Conservation (phyloP, 2,113 vertebrate species). For the Brevimyrus niger region DNA sequence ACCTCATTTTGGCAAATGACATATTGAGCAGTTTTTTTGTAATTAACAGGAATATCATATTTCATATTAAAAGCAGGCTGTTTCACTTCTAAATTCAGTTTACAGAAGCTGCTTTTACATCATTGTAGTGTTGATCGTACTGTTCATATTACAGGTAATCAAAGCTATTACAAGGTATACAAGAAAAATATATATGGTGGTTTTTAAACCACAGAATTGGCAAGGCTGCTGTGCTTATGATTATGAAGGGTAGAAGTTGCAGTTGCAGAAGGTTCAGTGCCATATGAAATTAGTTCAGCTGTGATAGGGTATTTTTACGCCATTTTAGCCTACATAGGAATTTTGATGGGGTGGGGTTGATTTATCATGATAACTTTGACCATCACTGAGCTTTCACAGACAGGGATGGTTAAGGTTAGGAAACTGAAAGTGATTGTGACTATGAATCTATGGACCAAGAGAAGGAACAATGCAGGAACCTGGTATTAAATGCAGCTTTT, state of each 20-base stretch:
- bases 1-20: neutral
- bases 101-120: neutral
- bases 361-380: neutral
- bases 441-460: neutral
- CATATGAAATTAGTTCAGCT: neutral
- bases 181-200: neutral
- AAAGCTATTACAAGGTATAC: neutral
- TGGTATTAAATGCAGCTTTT: conserved; percentile 36
- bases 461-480: neutral
- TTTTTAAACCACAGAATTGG: neutral
- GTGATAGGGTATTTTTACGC: neutral
- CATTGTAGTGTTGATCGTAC: neutral
- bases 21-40: neutral
- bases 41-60: neutral
- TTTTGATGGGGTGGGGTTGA: neutral
- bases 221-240: neutral
- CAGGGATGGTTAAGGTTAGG: neutral
- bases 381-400: neutral
- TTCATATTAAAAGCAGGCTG: neutral
- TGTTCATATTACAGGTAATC: neutral
- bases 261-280: neutral
- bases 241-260: neutral
- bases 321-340: neutral
- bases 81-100: neutral
- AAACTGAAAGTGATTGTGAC: neutral